Evolutionary conservation across 2,888 invertebrate species (phyloP).

Genomic region (Cerceris ruficornis): DNA sequence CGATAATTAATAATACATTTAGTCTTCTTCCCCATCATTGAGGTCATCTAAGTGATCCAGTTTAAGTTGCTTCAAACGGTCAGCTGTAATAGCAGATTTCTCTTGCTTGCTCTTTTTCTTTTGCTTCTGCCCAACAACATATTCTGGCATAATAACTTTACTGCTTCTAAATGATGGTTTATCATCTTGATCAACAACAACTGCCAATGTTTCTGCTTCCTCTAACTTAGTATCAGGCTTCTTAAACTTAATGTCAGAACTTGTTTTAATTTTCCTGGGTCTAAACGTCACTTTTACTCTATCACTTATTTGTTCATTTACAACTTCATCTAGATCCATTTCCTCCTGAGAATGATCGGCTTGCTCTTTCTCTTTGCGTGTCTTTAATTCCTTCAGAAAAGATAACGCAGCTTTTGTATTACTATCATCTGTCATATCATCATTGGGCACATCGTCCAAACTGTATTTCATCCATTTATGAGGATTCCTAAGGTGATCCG

Average conservation of each 20-base stretch:
- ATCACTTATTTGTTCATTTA: background rate
- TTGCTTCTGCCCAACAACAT: constrained; percentile 88
- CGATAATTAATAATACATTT: constrained; percentile 12
- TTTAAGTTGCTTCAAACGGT: constrained; percentile 80
- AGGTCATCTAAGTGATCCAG: constrained; percentile 83
- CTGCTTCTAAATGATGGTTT: constrained; percentile 85
- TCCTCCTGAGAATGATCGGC: constrained; percentile 45
- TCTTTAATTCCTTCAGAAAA: constrained; percentile 88
- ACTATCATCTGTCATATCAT: constrained; percentile 90
- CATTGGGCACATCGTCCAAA: constrained; percentile 88
- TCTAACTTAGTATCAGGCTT: constrained; percentile 58
- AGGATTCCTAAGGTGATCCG: constrained; percentile 87
- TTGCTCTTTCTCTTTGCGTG: constrained; percentile 79
- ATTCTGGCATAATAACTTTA: constrained; percentile 92
- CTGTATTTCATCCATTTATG: constrained; percentile 92
- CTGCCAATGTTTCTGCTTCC: constrained; percentile 14
- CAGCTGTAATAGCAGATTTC: constrained; percentile 52
- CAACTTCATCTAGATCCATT: constrained; percentile 66
- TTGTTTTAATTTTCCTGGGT: constrained; percentile 48
- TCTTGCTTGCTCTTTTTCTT: constrained; percentile 80
- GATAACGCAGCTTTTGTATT: constrained; percentile 90
- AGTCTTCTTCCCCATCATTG: constrained; percentile 82
- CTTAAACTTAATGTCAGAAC: constrained; percentile 65
- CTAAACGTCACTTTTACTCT: constrained; percentile 43
- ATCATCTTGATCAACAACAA: constrained; percentile 66